These are phyloP conservation scores for Anoncus sp. DNA, from an alignment of 2,888 invertebrate genomes.

Conservation along the genomic window DNA sequence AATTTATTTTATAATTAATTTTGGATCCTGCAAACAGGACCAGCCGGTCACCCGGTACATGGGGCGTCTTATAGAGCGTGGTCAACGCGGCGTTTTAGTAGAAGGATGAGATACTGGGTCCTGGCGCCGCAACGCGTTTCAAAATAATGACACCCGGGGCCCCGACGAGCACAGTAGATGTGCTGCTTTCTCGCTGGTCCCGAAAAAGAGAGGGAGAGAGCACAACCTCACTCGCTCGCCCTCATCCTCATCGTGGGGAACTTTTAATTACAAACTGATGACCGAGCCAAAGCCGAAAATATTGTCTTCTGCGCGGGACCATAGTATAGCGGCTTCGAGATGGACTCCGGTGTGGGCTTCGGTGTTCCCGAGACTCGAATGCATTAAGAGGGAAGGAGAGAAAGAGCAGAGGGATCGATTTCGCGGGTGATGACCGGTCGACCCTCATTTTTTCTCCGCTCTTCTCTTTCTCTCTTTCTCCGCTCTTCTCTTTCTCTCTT, in stretches of 20 bases:
- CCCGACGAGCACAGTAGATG: slow-evolving; percentile 63
- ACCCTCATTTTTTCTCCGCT: slow-evolving; percentile 55
- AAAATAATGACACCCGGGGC: slow-evolving; percentile 81
- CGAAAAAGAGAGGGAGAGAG: slow-evolving; percentile 36
- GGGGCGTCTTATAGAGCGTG: slow-evolving; percentile 60
- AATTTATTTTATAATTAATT: no score
- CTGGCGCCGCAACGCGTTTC: slow-evolving; percentile 81
- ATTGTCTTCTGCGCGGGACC: slow-evolving; percentile 76
- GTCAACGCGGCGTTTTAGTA: slow-evolving; percentile 74
- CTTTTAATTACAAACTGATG: slow-evolving; percentile 83
- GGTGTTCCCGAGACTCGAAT: slow-evolving; percentile 58
- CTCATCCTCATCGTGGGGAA: slow-evolving; percentile 75
- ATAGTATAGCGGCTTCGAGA: slow-evolving; percentile 59
- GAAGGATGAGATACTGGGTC: slow-evolving; percentile 80
- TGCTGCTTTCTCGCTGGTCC: slow-evolving; percentile 47
- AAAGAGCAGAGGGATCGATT: slow-evolving; percentile 68
- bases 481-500: no score
- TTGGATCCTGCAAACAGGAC: slow-evolving; percentile 8
- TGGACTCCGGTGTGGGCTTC: slow-evolving; percentile 30
- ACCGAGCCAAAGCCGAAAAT: slow-evolving; percentile 82
- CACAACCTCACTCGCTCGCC: slow-evolving; percentile 68
- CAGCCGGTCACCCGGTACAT: slow-evolving; percentile 75
- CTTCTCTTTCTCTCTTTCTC: slow-evolving; percentile 25
- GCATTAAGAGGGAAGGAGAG: slow-evolving; percentile 63
- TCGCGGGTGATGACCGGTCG: slow-evolving; percentile 61